phyloP scores from a whole-genome alignment of 2,888 invertebrate genomes.

The Campoplex capitator region DNA sequence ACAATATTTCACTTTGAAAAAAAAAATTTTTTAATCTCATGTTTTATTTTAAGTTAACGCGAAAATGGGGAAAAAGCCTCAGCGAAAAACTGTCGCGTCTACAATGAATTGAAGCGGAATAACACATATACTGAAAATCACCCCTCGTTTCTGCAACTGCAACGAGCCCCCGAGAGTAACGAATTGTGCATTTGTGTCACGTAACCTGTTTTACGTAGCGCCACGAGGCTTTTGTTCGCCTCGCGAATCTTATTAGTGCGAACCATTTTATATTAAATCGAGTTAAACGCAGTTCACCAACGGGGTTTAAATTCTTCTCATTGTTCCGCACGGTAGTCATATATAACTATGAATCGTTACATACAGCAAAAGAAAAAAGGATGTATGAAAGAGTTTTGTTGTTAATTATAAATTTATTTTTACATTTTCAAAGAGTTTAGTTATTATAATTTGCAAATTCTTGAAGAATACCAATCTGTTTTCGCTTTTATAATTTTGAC shows the following conservation, averaged over 20 bases:
- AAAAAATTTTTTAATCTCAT: not conserved
- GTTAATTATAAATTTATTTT: not conserved
- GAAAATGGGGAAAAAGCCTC: constrained; percentile 8
- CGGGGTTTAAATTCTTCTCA: constrained; percentile 74
- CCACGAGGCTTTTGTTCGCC: constrained; percentile 77
- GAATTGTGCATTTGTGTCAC: constrained; percentile 81
- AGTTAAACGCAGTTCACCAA: constrained; percentile 77
- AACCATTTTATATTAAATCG: constrained; percentile 78
- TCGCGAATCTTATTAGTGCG: constrained; percentile 80
- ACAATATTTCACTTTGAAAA: no score
- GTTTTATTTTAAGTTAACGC: not conserved
- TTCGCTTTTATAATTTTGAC: not conserved
- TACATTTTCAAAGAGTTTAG: not conserved
- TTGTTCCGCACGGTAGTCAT: constrained; percentile 50
- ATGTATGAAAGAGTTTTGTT: not conserved
- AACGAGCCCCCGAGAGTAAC: constrained; percentile 56
- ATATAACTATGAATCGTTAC: constrained; percentile 19
- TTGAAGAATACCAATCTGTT: not conserved
- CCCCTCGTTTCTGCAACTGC: constrained; percentile 11
- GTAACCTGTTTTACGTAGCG: constrained; percentile 81
- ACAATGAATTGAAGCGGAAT: constrained; percentile 62
- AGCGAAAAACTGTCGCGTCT: constrained; percentile 32
- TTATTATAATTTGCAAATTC: not conserved
- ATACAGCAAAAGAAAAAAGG: not conserved
- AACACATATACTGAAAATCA: constrained; percentile 21